Evolutionary conservation across 1,140 invertebrate species (phyloP), one percentile per base, ranked within the genome.

Genomic region (Apocrypta bakeri): DNA sequence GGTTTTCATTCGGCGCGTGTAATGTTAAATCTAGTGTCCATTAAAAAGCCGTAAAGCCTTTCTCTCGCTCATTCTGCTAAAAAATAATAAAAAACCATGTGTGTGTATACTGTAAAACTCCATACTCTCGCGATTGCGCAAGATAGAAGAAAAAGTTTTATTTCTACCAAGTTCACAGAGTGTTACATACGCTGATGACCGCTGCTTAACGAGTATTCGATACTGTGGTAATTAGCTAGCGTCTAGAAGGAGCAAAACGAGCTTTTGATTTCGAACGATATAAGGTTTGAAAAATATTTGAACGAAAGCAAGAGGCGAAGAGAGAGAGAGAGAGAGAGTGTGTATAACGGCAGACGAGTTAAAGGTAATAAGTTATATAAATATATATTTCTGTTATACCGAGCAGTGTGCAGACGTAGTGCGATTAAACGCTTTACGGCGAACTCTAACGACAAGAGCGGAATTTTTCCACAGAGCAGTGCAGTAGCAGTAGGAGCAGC

Each of bases 11-110:
- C 37, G 9, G 56, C 56, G 21, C 73, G 33, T 37, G 29, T 42
- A 69, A 82, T 83, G 85, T 88, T 87, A 87, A 88, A 87, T 86
- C 86, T 83, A 73, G 72, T 83, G 84, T 83, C 85, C 86, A 87
- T 88, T 87, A 88, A 88, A 88, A 87, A 84, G 56, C 87, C 86
- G 85, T 88, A 85, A 88, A 87, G 87, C 83, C 78, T 12, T 79
- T 12, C 37, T 25, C 56, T 17, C 42, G 14, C 14, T 72, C n/a
- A 31, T n/a, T 48, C 11, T 40, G 63, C 68, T 6, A 42, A 2
- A n/a, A 66, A 83, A 79, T 79, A 79, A 83, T 68, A 79, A 79
- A 79, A 74, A 75, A 29, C 2, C 72, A 14, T 3, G 42, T n/a
- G 42, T 11, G 37, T 48, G 40, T 9, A 40, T 6, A 21, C 68